phyloP scores from a whole-genome alignment of 2,888 invertebrate species.

The Pachymerium ferrugineum region DNA sequence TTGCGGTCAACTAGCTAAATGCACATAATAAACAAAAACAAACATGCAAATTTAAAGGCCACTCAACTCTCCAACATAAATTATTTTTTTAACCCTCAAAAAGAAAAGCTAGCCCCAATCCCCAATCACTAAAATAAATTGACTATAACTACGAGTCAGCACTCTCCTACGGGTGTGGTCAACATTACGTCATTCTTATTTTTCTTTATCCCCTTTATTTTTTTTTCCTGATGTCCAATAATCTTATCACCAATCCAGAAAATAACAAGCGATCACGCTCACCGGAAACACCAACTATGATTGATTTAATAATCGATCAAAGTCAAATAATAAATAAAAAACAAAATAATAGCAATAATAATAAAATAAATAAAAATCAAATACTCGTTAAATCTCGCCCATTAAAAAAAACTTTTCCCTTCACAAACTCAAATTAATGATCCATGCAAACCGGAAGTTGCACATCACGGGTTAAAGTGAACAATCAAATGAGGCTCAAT shows the following conservation, averaged over 20 bases:
- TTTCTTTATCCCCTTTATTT: neutral
- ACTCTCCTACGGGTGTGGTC: neutral
- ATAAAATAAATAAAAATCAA: neutral
- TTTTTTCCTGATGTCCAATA: neutral
- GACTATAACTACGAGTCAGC: neutral
- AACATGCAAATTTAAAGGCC: neutral
- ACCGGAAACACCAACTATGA: neutral
- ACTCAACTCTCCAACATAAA: neutral
- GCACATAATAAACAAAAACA: no score
- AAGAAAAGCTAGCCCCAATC: no score
- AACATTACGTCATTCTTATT: neutral
- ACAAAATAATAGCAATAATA: neutral
- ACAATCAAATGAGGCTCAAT: conserved; percentile 9
- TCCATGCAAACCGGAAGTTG: neutral
- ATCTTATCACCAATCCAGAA: neutral
- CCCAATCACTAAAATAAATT: neutral
- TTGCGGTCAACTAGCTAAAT: neutral
- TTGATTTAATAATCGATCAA: neutral
- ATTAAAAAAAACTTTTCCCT: no score
- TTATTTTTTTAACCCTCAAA: neutral
- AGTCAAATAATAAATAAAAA: neutral
- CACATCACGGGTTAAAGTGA: neutral
- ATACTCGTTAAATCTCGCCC: no score
- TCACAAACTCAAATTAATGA: neutral
- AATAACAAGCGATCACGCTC: neutral